phyloP scores from a whole-genome alignment of 2,888 invertebrate species.

The Prenolepis imparis region DNA sequence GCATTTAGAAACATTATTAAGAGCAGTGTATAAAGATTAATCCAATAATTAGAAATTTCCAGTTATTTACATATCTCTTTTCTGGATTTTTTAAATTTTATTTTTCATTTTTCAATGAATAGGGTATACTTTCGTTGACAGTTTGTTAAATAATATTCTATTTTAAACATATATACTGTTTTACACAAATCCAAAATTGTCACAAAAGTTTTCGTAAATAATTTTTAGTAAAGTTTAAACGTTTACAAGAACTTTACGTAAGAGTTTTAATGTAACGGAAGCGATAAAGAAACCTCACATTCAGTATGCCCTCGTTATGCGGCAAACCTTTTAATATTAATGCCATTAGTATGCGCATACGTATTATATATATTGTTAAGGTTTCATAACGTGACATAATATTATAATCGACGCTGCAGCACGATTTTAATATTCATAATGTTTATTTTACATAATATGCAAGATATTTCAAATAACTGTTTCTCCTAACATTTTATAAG shows the following conservation, averaged over 20 bases:
- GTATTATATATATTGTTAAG: slow-evolving; percentile 10
- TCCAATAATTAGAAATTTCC: not conserved
- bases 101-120: not conserved
- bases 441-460: slow-evolving; percentile 34
- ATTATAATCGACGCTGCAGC: slow-evolving; percentile 30
- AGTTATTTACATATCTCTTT: not conserved
- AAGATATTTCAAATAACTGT: slow-evolving; percentile 33
- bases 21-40: not conserved
- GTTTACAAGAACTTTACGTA: not conserved
- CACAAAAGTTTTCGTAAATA: not conserved
- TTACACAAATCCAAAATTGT: not conserved
- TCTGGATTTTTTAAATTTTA: not conserved
- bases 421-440: slow-evolving; percentile 45
- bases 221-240: not conserved
- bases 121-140: not conserved
- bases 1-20: not conserved
- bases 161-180: not conserved
- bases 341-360: slow-evolving; percentile 34
- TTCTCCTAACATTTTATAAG: not conserved
- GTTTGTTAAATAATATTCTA: not conserved
- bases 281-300: slow-evolving; percentile 12
- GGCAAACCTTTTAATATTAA: slow-evolving; percentile 20
- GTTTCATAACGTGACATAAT: slow-evolving; percentile 42
- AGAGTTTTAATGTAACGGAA: not conserved
- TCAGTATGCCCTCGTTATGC: slow-evolving; percentile 2